Evolutionary conservation across 1,140 invertebrate species (phyloP), one percentile per base, ranked within the genome.

Genomic region (Drosophila biarmipes): DNA sequence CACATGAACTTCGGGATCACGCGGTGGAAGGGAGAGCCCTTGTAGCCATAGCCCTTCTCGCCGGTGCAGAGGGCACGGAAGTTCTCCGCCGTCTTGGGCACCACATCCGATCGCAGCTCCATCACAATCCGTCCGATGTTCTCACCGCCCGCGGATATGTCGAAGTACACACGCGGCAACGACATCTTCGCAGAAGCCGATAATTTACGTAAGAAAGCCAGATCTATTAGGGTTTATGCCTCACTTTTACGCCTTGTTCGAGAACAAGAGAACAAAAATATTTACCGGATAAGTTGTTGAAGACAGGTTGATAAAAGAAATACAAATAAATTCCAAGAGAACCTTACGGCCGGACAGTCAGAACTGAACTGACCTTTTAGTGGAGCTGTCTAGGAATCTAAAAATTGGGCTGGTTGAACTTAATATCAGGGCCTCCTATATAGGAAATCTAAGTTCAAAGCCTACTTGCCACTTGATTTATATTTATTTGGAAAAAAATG

Each of bases 1-100:
- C 97, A 97, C 98, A 99, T 99, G 93, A 99, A 99, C 91, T 98
- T 97, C 61, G 98, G 98, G 87, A 99, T 99, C 52, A 99, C 96
- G 73, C 98, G 95, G 92, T 98, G 98, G 94, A 98, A 98, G 53
- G 94, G 95, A 85, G 95, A 97, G 27, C 95, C 95, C 92, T 97
- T 97, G 94, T 97, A 99, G 1, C 97, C 97, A 91, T 97, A 98
- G 27, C 97, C 98, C 84, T 95, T 97, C 80, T 98, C 97, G 6
- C 97, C 96, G 34, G 97, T 98, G 92, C 98, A 99, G 1, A 98
- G 93, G 2, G 96, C 95, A 49, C 97, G 94, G 94, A 99, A 98
- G 92, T 99, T 99, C 92, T 98, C 97, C 43, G 96, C 96, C 1
- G 98, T 99, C 92, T 97, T 97, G 6, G 98, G 98, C 17, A 97